Base-by-base conservation (phyloP, 1,140 invertebrate species). In the Holcopasites calliopsidis region DNA sequence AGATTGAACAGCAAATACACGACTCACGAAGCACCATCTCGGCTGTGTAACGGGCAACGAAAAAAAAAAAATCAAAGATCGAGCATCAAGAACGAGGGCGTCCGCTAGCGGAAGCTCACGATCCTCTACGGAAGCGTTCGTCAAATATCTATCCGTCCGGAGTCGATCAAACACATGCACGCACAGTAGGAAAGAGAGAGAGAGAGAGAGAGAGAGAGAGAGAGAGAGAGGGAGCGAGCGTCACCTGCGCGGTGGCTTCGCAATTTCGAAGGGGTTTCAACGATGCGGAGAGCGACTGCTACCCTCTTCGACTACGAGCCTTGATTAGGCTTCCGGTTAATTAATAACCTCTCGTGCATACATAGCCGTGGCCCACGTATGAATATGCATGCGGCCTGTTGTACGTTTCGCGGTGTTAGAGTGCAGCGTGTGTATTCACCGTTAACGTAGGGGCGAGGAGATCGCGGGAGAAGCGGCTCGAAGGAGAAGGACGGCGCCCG, bases 301-400 rank as follows among this genome's bases (percentile, higher is more conserved):
- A 85, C 83, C 80, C 76, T 84, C 77, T 89, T 88, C 88, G 88
- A 87, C 88, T 89, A 83, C 88, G 85, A 88, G 87, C 86, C 89
- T 91, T 91, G 90, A 91, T 91, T 91, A 91, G 90, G 89, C 89
- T 90, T 91, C 89, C 88, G 89, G 89, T 90, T 91, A 91, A 91
- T 91, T 91, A 91, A 91, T 91, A 91, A 90, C 89, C 89, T 90
- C 88, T 91, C 88, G 88, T 91, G 88, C 88, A 89, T 87, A 90
- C 88, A 90, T 87, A 74, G 72, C 75, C 76, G 64, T 77, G 87
- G 70, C 83, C 87, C 88, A 85, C 82, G 83, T 89, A 91, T 90
- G 90, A 91, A 91, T 91, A 91, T 91, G 90, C 89, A 91, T 90
- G 89, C 85, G 85, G 82, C 83, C 87, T 86, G 87, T 87, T 88